Evolutionary conservation across 1,140 invertebrate species (phyloP).

Genomic region (Gryllus bimaculatus): DNA sequence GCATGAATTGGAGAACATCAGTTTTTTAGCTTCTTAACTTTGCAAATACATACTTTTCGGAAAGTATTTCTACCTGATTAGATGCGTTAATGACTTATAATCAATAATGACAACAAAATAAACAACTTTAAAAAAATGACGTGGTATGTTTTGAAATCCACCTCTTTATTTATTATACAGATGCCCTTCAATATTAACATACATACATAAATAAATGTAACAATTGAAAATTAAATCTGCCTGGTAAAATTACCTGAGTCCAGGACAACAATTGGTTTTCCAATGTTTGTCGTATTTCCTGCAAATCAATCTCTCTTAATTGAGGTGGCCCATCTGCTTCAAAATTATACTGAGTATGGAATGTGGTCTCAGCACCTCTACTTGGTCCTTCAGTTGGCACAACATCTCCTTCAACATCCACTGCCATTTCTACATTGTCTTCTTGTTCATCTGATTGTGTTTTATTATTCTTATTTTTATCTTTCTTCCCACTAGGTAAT

Average conservation of each 20-base stretch:
- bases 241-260: conserved; percentile 29
- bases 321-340: conserved; percentile 12
- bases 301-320: conserved; percentile 24
- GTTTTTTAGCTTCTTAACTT: no score
- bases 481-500: conserved; percentile 22
- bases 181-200: no score
- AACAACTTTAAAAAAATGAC: no score
- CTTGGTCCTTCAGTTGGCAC: conserved; percentile 55
- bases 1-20: no score
- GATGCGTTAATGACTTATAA: no score
- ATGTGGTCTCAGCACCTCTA: conserved; percentile 59
- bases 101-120: no score
- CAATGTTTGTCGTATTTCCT: conserved; percentile 34
- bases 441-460: conserved; percentile 25
- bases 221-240: no score
- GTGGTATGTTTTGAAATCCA: no score
- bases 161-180: no score
- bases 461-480: neutral
- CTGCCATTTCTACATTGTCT: conserved; percentile 26
- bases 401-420: conserved; percentile 63
- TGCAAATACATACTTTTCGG: no score
- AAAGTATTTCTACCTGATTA: no score
- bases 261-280: conserved; percentile 46
- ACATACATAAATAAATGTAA: no score
- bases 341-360: conserved; percentile 41